Evolutionary conservation across 2,888 invertebrate genomes (phyloP).

Genomic region (Synergus gifuensis): DNA sequence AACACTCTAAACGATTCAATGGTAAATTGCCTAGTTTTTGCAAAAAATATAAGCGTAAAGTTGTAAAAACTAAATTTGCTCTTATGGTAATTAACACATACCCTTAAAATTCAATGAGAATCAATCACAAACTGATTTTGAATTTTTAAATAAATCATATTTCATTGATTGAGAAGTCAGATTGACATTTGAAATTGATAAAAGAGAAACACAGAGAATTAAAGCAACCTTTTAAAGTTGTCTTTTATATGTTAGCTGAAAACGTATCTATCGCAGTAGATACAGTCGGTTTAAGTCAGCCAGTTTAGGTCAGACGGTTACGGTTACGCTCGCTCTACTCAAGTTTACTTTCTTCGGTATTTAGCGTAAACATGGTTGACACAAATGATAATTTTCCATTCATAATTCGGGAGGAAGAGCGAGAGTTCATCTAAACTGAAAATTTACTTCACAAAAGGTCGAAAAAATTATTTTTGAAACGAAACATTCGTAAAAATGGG

Average conservation of each 20-base stretch:
- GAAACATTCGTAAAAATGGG: background rate
- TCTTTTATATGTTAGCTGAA: background rate
- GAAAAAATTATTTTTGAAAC: background rate
- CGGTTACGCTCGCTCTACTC: background rate
- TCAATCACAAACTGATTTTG: too few relatives aligned
- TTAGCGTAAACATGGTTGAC: background rate
- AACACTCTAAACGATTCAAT: too few relatives aligned
- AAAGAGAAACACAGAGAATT: background rate
- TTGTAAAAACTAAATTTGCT: too few relatives aligned
- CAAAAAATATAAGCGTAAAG: too few relatives aligned
- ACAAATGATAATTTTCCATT: slow-evolving; percentile 16
- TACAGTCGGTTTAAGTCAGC: slow-evolving; percentile 26
- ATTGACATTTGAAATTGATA: background rate
- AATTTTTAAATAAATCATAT: too few relatives aligned
- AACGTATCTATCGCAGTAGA: slow-evolving; percentile 14
- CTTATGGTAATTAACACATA: too few relatives aligned
- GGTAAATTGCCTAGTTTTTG: too few relatives aligned
- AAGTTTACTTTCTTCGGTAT: background rate
- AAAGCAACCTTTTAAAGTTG: background rate
- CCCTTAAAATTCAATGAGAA: too few relatives aligned
- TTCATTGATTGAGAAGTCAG: too few relatives aligned
- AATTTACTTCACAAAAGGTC: background rate
- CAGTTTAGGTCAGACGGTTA: slow-evolving; percentile 7
- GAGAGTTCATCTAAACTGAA: background rate
- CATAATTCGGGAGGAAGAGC: background rate